A percentile compares a stretch with the other conserved stretches of the same genome.
phyloP scores from a whole-genome alignment of 2,113 vertebrate genomes.

The Brevimyrus niger region DNA sequence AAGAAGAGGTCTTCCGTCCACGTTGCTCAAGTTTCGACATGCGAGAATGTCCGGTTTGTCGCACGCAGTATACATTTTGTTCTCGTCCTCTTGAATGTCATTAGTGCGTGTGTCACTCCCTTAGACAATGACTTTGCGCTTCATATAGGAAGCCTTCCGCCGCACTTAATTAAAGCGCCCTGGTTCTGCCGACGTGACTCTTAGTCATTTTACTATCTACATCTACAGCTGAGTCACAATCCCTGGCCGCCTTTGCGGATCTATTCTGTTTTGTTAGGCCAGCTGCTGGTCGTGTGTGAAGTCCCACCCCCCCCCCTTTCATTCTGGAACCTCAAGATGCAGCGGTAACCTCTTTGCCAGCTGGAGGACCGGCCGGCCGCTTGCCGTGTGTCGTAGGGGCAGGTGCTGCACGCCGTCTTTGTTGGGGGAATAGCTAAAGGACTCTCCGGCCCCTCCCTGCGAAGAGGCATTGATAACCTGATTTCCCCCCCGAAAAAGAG shows the following conservation, averaged over 20 bases:
- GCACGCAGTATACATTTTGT: not conserved
- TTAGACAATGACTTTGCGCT: not conserved
- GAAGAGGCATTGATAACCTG: not conserved
- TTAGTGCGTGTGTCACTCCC: not conserved
- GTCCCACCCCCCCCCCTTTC: not conserved
- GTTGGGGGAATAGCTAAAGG: not conserved
- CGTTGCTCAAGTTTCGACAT: not conserved
- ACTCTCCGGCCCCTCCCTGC: not conserved
- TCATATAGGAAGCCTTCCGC: not conserved
- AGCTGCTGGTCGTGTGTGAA: not conserved
- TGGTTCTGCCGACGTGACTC: not conserved
- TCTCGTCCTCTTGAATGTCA: not conserved
- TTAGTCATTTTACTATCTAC: not conserved
- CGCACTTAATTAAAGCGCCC: not conserved
- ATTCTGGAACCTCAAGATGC: not conserved
- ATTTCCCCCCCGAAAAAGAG: not conserved
- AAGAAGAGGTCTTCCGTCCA: not conserved
- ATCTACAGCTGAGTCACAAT: not conserved
- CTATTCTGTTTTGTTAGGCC: not conserved
- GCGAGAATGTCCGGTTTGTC: not conserved
- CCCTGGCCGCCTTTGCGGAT: not conserved
- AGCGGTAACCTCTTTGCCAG: not conserved
- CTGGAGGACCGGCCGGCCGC: not conserved
- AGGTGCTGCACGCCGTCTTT: not conserved
- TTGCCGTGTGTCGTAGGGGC: not conserved